Conservation (phyloP, 1,140 invertebrate species). For the Glossosoma conforme region DNA sequence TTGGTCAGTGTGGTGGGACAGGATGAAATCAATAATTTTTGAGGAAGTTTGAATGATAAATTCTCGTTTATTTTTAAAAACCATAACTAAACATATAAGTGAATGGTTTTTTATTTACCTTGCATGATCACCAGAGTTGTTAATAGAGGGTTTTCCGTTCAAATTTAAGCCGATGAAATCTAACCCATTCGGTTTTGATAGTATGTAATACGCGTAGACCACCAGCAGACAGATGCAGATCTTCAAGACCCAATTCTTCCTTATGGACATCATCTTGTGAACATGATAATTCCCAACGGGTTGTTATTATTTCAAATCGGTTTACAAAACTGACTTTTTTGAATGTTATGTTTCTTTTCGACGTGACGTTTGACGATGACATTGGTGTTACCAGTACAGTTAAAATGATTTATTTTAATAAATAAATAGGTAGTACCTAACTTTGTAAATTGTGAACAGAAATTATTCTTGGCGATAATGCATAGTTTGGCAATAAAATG, state of each 20-base stretch:
- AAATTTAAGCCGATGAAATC: slow-evolving; percentile 1
- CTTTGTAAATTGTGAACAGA: too few species aligned
- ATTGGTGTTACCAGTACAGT: too few species aligned
- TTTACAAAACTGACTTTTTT: background rate
- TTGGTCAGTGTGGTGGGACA: background rate
- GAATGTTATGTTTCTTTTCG: too few species aligned
- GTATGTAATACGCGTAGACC: slow-evolving; percentile 16
- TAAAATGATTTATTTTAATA: too few species aligned
- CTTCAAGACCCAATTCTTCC: slow-evolving; percentile 17
- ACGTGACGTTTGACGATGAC: too few species aligned
- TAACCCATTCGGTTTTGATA: slow-evolving; percentile 12
- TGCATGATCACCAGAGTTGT: background rate
- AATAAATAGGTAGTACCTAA: too few species aligned
- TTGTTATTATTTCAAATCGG: too few species aligned
- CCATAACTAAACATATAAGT: too few species aligned
- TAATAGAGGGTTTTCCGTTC: background rate
- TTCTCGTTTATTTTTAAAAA: background rate
- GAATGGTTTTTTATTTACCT: background rate
- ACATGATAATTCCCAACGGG: too few species aligned
- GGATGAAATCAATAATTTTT: background rate
- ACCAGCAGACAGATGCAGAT: slow-evolving; percentile 13
- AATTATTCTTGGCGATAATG: too few species aligned
- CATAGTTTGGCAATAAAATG: too few species aligned
- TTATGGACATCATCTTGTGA: slow-evolving; percentile 25
- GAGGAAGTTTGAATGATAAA: background rate